Percentiles rank a stretch among this genome's conserved stretches.
phyloP scores from a whole-genome alignment of 2,888 invertebrate genomes.

The Onchidella celtica region DNA sequence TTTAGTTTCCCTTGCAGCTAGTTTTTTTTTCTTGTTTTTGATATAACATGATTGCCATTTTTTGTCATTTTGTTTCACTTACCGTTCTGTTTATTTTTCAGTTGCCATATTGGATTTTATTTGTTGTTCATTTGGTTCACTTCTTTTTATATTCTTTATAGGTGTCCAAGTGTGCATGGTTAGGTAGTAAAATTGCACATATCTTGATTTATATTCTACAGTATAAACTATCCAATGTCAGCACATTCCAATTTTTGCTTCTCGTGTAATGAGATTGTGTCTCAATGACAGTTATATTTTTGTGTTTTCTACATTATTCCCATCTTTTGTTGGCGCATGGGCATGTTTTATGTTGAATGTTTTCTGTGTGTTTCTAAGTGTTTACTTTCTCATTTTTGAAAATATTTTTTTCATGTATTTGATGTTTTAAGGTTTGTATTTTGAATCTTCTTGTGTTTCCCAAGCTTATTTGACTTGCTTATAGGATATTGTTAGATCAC shows the following conservation, averaged over 20 bases:
- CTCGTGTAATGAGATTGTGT: too few species aligned
- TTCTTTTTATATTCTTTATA: background rate
- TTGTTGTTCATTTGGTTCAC: too few species aligned
- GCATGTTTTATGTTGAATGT: conserved; percentile 18
- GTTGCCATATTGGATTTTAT: conserved; percentile 10
- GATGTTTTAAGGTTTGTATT: conserved; percentile 3
- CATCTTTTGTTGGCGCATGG: conserved; percentile 30
- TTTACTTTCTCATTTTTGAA: conserved; percentile 1
- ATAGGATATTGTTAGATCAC: too few species aligned
- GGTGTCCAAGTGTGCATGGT: conserved; percentile 1
- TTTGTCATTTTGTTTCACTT: background rate
- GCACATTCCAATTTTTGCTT: too few species aligned
- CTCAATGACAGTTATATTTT: too few species aligned
- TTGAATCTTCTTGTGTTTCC: background rate
- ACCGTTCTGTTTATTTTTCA: too few species aligned
- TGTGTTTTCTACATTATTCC: too few species aligned
- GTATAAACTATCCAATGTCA: too few species aligned
- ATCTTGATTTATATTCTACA: background rate
- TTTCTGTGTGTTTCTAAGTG: conserved; percentile 23
- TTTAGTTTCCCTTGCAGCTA: too few species aligned
- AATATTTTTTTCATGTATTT: background rate
- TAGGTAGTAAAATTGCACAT: background rate
- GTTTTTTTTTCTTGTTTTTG: too few species aligned
- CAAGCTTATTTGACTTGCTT: too few species aligned
- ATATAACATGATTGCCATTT: too few species aligned